Evolutionary conservation across 2,113 vertebrate species (phyloP).

Genomic region (Lathamus discolor): DNA sequence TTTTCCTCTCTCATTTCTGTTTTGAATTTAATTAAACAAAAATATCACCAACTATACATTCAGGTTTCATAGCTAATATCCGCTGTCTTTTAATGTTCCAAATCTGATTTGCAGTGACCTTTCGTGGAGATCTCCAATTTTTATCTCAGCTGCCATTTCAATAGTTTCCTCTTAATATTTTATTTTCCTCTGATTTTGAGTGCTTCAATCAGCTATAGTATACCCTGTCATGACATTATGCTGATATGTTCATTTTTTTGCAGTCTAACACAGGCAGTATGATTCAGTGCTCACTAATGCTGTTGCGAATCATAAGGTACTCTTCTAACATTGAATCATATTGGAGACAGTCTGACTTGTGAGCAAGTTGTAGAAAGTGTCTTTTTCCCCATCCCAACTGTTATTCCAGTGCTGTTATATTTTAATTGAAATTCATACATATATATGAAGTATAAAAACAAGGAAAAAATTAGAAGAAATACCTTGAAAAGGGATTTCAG

Average conservation of each 20-base stretch:
- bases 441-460: neutral
- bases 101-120: neutral
- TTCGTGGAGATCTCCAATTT: neutral
- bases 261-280: neutral
- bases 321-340: neutral
- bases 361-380: neutral
- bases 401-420: neutral
- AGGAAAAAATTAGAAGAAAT: neutral
- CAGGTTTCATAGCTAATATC: neutral
- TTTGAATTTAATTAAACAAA: slow-evolving; percentile 11
- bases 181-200: neutral
- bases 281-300: neutral
- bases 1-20: neutral
- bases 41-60: neutral
- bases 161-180: neutral
- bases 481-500: neutral
- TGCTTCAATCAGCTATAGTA: neutral
- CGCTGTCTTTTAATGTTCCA: neutral
- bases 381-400: neutral
- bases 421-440: neutral
- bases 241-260: neutral
- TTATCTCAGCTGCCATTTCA: neutral
- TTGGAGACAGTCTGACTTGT: neutral
- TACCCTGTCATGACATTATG: neutral
- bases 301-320: neutral